Conservation (phyloP, 1,140 invertebrate species). For the Oryctes rhinoceros region DNA sequence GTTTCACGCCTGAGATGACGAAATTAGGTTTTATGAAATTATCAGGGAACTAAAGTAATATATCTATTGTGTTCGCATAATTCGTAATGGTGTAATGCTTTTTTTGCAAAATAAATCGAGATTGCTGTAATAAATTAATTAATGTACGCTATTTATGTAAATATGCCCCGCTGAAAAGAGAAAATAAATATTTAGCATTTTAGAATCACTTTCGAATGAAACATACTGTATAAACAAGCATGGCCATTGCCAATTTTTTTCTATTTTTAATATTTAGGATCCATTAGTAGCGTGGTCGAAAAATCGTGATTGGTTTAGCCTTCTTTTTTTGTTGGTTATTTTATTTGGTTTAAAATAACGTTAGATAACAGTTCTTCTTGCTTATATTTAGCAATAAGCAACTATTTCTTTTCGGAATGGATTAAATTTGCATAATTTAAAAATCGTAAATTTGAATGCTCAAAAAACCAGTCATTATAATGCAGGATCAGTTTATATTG, state of each 20-base stretch:
- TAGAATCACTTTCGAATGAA: not conserved
- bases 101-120: not conserved
- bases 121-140: not conserved
- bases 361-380: too few species aligned
- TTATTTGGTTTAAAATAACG: not conserved
- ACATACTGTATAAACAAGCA: not conserved
- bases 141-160: not conserved
- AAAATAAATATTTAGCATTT: not conserved
- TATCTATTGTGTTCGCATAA: not conserved
- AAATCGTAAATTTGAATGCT: too few species aligned
- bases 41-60: too few species aligned
- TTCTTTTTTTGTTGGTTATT: not conserved
- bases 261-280: not conserved
- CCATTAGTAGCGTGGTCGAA: not conserved
- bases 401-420: too few species aligned
- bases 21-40: conserved; percentile 2
- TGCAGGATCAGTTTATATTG: too few species aligned
- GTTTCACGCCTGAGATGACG: not conserved
- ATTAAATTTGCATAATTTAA: too few species aligned
- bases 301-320: not conserved
- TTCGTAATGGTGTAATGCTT: not conserved
- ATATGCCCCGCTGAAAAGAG: not conserved
- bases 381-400: too few species aligned
- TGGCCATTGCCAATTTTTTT: not conserved
- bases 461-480: too few species aligned